Evolutionary conservation across 2,888 invertebrate species (phyloP), one percentile per base, ranked within the genome.

Genomic region (Amphimallon solstitiale): DNA sequence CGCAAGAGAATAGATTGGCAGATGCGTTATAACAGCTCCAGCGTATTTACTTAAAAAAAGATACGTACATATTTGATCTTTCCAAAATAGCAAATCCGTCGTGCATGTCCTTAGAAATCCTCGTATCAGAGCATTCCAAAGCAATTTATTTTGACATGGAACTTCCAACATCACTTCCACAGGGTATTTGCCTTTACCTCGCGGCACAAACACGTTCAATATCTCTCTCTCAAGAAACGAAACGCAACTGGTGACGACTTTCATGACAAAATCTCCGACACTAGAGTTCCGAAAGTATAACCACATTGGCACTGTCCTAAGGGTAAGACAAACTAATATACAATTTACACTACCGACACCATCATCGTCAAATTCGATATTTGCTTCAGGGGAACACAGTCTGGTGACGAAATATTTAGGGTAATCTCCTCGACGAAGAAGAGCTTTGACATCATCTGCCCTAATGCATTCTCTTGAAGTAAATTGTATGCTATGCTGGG

Each of bases 181-280:
- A 14, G 9, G 7, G 19, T 12, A 4, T 10, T 19, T 17, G 34
- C 6, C 7, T 19, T 2, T n/a, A 3, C 10, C 10, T 29, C 74
- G 35, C 0, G 38, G 37, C 3, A 78, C 68, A 4, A 65, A 45
- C 6, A 77, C 66, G 0, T 35, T 37, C 35, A 69, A 65, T 34
- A 45, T 49, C 29, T 21, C 63, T n/a, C 45, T 35, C 3, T 64
- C n/a, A 12, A 5, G 60, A 2, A 62, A 56, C 3, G 71, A 46
- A 15, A 45, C 66, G 10, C 56, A 59, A 14, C 49, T 65, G 2
- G 75, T 67, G 0, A 38, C 63, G 2, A 79, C 12, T 61, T 75
- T 71, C 15, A 78, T 68, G 19, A 73, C 74, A 67, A 77, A 80
- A 63, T 78, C 78, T 3, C 80, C 80, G 2, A 72, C 61, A 52